These are phyloP conservation scores for Noctua janthe DNA, from an alignment of 2,888 invertebrate genomes.

Conservation along the genomic window DNA sequence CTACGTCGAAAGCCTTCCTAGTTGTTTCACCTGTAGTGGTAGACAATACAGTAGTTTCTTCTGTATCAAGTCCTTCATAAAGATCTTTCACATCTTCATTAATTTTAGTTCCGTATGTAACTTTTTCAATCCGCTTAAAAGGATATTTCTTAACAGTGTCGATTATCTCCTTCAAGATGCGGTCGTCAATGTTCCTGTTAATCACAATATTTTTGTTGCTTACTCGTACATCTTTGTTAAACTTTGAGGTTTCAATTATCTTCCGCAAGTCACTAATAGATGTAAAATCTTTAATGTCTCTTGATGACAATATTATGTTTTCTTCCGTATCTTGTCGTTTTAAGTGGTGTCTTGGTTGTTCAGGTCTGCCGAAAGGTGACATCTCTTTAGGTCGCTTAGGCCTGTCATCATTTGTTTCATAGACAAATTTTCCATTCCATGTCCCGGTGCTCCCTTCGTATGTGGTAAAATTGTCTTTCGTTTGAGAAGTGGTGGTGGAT, in stretches of 20 bases:
- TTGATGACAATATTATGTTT: slow-evolving; percentile 87
- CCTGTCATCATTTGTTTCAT: slow-evolving; percentile 87
- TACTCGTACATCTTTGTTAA: slow-evolving; percentile 85
- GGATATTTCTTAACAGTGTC: slow-evolving; percentile 89
- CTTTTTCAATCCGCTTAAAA: slow-evolving; percentile 88
- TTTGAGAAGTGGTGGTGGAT: slow-evolving; percentile 77
- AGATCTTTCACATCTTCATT: slow-evolving; percentile 91
- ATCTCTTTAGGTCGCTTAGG: slow-evolving; percentile 84
- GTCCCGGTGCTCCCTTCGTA: slow-evolving; percentile 88
- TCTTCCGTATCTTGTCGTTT: slow-evolving; percentile 88
- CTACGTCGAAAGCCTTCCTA: slow-evolving; percentile 86
- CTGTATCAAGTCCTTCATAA: slow-evolving; percentile 86
- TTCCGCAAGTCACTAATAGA: slow-evolving; percentile 87
- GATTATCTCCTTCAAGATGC: slow-evolving; percentile 86
- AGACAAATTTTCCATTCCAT: slow-evolving; percentile 91
- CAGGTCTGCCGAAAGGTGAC: slow-evolving; percentile 85
- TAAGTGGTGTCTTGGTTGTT: slow-evolving; percentile 84
- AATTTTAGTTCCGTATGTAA: slow-evolving; percentile 89
- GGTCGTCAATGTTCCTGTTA: slow-evolving; percentile 86
- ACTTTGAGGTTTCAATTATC: slow-evolving; percentile 86
- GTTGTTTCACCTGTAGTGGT: slow-evolving; percentile 82
- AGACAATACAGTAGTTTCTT: slow-evolving; percentile 83
- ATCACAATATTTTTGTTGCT: slow-evolving; percentile 88
- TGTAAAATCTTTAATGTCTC: slow-evolving; percentile 88
- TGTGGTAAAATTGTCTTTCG: slow-evolving; percentile 85